Conservation (phyloP, 2,888 invertebrate species). For the Euclidia mi region DNA sequence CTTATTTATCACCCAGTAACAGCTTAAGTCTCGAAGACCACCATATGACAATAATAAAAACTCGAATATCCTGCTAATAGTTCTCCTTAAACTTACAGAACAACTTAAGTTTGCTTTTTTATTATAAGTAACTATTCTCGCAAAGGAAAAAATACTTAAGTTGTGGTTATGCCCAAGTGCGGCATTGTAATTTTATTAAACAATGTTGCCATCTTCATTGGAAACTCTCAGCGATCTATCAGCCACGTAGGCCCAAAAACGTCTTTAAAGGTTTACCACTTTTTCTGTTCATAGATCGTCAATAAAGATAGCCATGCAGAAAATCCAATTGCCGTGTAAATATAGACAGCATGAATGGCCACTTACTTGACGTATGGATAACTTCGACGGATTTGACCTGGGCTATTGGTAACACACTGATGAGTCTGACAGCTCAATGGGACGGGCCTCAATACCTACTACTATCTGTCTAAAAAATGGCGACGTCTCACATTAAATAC, state of each 20-base stretch:
- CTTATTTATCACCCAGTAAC: too few relatives aligned
- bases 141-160: neutral
- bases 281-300: slow-evolving; percentile 23
- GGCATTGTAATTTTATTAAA: neutral
- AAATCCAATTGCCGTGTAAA: slow-evolving; percentile 33
- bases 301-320: slow-evolving; percentile 29
- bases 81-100: too few relatives aligned
- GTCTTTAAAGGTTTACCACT: slow-evolving; percentile 10
- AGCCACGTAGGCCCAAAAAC: too few relatives aligned
- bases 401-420: slow-evolving; percentile 27
- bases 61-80: too few relatives aligned
- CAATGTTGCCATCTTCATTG: too few relatives aligned
- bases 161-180: too few relatives aligned
- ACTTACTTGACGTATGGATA: slow-evolving; percentile 35
- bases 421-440: slow-evolving; percentile 30
- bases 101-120: too few relatives aligned
- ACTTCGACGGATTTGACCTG: slow-evolving; percentile 30
- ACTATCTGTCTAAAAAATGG: slow-evolving; percentile 21
- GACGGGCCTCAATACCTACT: slow-evolving; percentile 20
- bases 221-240: too few relatives aligned
- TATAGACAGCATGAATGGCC: slow-evolving; percentile 32
- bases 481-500: too few relatives aligned
- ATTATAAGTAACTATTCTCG: too few relatives aligned
- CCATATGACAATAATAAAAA: too few relatives aligned
- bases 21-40: too few relatives aligned